Evolutionary conservation across 2,888 invertebrate species (phyloP), one percentile per base, ranked within the genome.

Genomic region (Schizaphis graminum): DNA sequence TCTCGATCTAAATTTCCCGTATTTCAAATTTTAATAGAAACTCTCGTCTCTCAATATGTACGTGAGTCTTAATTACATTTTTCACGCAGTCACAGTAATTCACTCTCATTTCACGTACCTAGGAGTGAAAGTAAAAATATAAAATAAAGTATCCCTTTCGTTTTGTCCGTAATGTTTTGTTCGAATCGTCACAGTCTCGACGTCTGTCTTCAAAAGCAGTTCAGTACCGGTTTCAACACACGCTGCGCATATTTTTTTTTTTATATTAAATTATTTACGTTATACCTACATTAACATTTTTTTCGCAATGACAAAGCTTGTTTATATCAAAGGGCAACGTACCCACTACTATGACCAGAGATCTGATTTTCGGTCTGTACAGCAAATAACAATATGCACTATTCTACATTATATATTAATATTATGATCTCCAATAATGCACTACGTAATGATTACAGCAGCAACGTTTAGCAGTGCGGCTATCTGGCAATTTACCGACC

Each of bases 131-230:
- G 91, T 85, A 53, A 67, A 24, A 89, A 89, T 16, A 26, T n/a
- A 28, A 61, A 49, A 91, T 16, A 24, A 44, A 87, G 35, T 91
- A 87, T 92, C 92, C 92, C 92, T 92, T 92, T 92, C 92, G 61
- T 92, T 92, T 86, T 61, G 57, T 47, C 35, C 26, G n/a, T 16
- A 41, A 56, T 41, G 4, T 49, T 47, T n/a, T 49, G 16, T 26
- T 26, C 85, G n/a, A 85, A 91, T 85, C n/a, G 44, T 85, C 56
- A 28, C 53, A 56, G 44, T 91, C 21, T 91, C 84, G 35, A 41
- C 91, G n/a, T 85, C 91, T 0, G n/a, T 91, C 85, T 56, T n/a
- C 11, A 16, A 91, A 91, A 91, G 85, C 57, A 85, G 85, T 91
- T 85, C 44, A 41, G 91, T 91, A 92, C 92, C 87, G 86, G 92